Evolutionary conservation across 2,113 vertebrate genomes (phyloP), one percentile per base, ranked within the genome.

Genomic region (Dolichotis patagonum): DNA sequence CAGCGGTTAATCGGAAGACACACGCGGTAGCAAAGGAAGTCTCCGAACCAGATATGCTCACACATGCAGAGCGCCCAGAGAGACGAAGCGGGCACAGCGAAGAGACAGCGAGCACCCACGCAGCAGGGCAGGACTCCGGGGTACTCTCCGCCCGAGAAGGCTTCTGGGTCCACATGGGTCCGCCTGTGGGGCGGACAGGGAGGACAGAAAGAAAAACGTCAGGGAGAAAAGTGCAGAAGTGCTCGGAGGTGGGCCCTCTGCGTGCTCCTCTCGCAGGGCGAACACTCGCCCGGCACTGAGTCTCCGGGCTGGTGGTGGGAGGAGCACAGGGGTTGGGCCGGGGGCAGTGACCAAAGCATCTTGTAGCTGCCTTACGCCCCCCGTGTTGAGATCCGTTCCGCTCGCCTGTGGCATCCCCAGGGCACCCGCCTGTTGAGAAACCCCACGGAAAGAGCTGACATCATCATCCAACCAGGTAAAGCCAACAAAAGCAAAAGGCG

Each of bases 341-440:
- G 20, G 0, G 9, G 7, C 35, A 8, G 54, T 65, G 56, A 49
- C 32, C 8, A 71, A n/a, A 0, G 0, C 7, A 5, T 30, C 82
- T 46, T 88, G 20, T 28, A 22, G n/a, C 16, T 56, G 54, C 46
- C 56, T 71, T 30, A 46, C 10, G 7, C 7, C 35, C 35, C 19
- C 4, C 81, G 17, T 11, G 9, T 3, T 38, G 35, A 9, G 17
- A 24, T 16, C 35, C 28, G 22, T 41, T 20, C 14, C 17, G 4
- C 41, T 41, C 35, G 26, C 49, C 22, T 0, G 38, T 32, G 38
- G 52, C 41, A 12, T 24, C 12, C n/a, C n/a, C 28, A 54, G 71
- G 63, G 43, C 35, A 20, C 46, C 62, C 30, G 9, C n/a, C 16
- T 3, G 3, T 52, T 69, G 63, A 41, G 58, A 67, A 67, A n/a